These are phyloP conservation scores for Xenops minutus DNA, from an alignment of 2,797 vertebrate species.

Conservation along the genomic window DNA sequence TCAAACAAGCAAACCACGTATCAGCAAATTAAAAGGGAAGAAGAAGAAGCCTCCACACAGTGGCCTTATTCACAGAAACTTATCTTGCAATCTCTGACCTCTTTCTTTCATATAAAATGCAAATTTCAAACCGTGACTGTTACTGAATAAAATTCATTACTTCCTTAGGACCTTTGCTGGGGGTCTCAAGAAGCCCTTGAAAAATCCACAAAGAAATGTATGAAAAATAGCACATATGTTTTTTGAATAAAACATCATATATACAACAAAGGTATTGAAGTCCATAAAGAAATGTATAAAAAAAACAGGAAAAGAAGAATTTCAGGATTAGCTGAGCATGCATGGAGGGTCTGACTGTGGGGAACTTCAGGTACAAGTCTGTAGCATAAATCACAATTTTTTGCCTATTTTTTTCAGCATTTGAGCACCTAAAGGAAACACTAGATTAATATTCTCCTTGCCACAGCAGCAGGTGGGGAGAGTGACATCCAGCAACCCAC, in stretches of 20 bases:
- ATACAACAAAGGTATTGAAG: neutral
- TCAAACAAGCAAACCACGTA: neutral
- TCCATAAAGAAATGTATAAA: neutral
- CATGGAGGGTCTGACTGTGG: neutral
- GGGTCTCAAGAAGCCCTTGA: neutral
- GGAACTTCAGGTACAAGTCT: neutral
- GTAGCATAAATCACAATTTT: neutral
- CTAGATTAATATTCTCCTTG: neutral
- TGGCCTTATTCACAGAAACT: neutral
- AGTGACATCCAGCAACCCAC: neutral
- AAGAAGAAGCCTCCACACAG: neutral
- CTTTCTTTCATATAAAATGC: neutral
- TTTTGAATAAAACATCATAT: neutral
- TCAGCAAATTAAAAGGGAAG: neutral
- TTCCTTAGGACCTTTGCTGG: neutral
- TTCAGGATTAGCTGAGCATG: neutral
- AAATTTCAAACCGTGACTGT: neutral
- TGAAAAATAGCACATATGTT: neutral
- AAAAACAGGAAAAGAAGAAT: neutral
- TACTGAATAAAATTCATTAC: neutral
- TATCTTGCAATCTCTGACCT: neutral
- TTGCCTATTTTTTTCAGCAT: neutral
- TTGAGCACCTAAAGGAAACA: neutral
- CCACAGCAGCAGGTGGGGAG: fast-evolving
- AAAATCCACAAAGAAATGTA: neutral